Conservation (phyloP, 2,113 vertebrate genomes). For the Lamprotornis superbus region DNA sequence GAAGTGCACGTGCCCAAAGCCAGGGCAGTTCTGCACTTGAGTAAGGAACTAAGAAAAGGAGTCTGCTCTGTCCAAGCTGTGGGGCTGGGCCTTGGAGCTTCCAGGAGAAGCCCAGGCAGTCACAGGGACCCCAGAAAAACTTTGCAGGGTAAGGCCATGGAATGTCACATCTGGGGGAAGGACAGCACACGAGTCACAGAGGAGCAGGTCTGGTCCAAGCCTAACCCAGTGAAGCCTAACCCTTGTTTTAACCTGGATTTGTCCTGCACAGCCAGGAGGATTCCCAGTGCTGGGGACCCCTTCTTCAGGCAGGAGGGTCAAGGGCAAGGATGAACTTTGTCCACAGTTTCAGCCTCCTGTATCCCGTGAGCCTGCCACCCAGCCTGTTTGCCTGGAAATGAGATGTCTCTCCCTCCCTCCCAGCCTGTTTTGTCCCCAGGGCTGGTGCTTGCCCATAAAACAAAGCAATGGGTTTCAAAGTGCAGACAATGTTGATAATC, state of each 20-base stretch:
- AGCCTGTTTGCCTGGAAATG: background rate
- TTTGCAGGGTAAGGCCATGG: background rate
- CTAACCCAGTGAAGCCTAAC: background rate
- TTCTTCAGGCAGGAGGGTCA: background rate
- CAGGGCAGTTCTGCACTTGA: background rate
- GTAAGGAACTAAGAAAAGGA: background rate
- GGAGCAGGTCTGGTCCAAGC: background rate
- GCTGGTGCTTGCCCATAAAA: background rate
- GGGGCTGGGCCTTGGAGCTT: background rate
- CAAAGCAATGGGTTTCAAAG: background rate
- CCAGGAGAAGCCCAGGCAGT: background rate
- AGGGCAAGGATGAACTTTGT: background rate
- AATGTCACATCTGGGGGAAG: background rate
- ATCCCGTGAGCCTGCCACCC: background rate
- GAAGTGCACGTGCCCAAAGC: fast-evolving
- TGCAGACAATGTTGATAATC: background rate
- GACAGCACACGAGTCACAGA: background rate
- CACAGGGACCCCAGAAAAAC: background rate
- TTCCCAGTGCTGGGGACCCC: background rate
- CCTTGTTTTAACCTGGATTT: background rate
- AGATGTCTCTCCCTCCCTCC: background rate
- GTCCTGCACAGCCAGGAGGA: background rate
- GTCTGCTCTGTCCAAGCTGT: background rate
- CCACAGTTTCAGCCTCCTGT: background rate
- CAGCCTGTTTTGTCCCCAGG: background rate